These are phyloP conservation scores for Catharus bicknelli DNA, from an alignment of 2,113 vertebrate species.

Conservation along the genomic window DNA sequence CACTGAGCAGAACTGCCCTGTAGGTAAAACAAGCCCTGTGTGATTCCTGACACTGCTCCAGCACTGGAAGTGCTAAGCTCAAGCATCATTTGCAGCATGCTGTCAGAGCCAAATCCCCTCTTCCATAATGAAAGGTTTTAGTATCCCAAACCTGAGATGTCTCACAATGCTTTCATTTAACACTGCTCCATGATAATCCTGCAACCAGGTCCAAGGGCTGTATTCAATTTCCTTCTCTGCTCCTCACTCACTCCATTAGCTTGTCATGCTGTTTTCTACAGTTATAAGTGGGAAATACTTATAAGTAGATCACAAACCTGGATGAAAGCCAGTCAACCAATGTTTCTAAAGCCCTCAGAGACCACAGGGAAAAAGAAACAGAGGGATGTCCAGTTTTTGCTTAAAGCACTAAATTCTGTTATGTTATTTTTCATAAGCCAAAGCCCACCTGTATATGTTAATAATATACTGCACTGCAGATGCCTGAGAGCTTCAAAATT, in stretches of 20 bases:
- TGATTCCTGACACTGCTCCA: background rate
- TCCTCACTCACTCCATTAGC: background rate
- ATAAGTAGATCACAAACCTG: background rate
- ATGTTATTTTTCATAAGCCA: background rate
- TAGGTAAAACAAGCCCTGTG: background rate
- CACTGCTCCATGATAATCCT: background rate
- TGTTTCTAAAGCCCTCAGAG: background rate
- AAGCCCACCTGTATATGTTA: background rate
- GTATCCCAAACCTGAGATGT: background rate
- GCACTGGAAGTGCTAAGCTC: background rate
- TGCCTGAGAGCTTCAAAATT: background rate
- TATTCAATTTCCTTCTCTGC: background rate
- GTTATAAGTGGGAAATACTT: background rate
- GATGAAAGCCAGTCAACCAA: background rate
- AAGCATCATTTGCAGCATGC: fast-evolving
- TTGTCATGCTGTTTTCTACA: background rate
- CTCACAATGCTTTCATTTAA: background rate
- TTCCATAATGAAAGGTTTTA: background rate
- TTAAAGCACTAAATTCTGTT: background rate
- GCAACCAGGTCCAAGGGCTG: fast-evolving
- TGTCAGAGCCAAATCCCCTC: background rate
- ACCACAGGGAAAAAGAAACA: background rate
- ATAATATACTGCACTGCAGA: background rate
- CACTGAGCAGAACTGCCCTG: background rate
- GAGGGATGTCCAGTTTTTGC: background rate